Conservation (phyloP, 2,888 invertebrate genomes). For the Drosophila fulvimacula region DNA sequence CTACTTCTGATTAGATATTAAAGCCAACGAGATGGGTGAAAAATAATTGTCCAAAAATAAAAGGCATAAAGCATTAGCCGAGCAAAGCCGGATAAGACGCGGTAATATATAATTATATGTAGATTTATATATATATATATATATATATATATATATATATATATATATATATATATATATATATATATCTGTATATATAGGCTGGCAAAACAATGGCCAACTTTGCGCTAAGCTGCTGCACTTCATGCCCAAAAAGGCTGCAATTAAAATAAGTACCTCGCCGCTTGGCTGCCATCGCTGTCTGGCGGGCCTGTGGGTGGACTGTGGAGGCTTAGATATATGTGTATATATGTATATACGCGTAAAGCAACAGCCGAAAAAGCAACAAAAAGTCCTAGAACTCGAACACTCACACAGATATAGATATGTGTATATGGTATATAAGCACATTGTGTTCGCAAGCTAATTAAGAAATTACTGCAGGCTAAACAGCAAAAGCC, state of each 20-base stretch:
- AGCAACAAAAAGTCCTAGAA: conserved; percentile 18
- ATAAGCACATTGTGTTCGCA: conserved; percentile 75
- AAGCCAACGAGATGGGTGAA: background rate
- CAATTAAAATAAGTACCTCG: conserved; percentile 76
- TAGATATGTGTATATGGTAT: conserved; percentile 38
- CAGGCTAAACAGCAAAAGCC: conserved; percentile 70
- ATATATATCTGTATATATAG: background rate
- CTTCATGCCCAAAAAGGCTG: conserved; percentile 74
- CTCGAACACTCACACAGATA: conserved; percentile 13
- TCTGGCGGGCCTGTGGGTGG: conserved; percentile 6
- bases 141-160: background rate
- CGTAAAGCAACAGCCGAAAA: conserved; percentile 29
- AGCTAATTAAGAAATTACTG: conserved; percentile 84
- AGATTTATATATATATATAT: background rate
- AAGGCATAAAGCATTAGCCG: background rate
- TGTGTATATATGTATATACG: conserved; percentile 3
- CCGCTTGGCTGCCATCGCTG: conserved; percentile 55
- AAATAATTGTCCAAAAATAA: background rate
- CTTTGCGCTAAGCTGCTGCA: conserved; percentile 72
- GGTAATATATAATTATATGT: background rate
- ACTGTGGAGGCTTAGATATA: conserved; percentile 8
- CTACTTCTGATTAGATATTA: background rate
- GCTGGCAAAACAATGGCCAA: conserved; percentile 43
- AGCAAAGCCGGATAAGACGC: background rate
- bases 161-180: background rate